phyloP scores from a whole-genome alignment of 2,113 vertebrate species.

The Leucosticte australis region DNA sequence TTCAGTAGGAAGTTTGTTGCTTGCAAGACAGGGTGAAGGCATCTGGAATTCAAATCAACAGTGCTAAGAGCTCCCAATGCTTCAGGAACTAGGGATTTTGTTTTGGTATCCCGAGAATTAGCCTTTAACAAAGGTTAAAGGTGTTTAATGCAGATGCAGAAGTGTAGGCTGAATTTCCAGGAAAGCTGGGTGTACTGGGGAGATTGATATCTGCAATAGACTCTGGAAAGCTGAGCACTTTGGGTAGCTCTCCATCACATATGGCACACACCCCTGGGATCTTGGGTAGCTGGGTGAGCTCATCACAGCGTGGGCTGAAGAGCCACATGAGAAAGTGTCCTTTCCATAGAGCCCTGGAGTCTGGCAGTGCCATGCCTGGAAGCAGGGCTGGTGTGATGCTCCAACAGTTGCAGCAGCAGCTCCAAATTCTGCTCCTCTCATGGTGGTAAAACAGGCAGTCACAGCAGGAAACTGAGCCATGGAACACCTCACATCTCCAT shows the following conservation, averaged over 20 bases:
- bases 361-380: background rate
- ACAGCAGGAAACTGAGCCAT: background rate
- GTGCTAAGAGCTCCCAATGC: background rate
- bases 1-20: background rate
- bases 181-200: background rate
- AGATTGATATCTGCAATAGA: background rate
- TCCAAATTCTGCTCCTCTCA: background rate
- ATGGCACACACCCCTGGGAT: background rate
- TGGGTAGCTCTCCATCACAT: background rate
- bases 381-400: background rate
- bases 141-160: background rate
- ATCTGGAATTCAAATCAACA: constrained; percentile 6
- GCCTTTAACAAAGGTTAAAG: background rate
- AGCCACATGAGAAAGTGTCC: background rate
- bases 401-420: background rate
- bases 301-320: background rate
- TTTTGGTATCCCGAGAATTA: background rate
- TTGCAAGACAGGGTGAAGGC: background rate
- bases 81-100: background rate
- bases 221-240: background rate
- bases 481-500: background rate
- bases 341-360: background rate
- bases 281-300: fast-evolving
- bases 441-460: background rate
- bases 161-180: background rate